Percentiles rank a stretch among this genome's conserved stretches.
These are phyloP conservation scores for Bugulina stolonifera DNA, from an alignment of 2,888 invertebrate genomes.

Conservation along the genomic window DNA sequence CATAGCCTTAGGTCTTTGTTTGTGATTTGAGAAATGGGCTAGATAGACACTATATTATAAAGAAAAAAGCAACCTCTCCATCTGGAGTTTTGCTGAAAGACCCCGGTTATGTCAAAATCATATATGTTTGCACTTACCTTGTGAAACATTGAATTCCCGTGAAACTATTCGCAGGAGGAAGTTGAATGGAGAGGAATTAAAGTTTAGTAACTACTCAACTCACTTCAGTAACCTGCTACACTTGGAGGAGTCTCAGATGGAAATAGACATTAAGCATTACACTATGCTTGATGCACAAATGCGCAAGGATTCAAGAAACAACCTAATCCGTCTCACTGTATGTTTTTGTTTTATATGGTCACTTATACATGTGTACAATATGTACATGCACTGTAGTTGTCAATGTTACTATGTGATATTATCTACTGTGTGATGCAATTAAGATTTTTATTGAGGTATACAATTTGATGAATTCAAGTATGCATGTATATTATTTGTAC, in stretches of 20 bases:
- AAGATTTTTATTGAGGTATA: no score
- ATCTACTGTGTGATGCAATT: not conserved
- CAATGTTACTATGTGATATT: not conserved
- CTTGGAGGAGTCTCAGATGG: constrained; percentile 43
- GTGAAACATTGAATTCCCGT: not conserved
- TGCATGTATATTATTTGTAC: not conserved
- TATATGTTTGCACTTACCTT: no score
- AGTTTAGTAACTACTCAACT: constrained; percentile 32
- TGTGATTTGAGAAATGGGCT: no score
- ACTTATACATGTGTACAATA: not conserved
- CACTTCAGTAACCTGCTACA: constrained; percentile 36
- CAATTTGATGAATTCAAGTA: no score
- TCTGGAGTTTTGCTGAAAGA: no score
- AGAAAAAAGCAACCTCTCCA: no score
- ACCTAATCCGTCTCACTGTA: not conserved
- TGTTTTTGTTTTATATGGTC: not conserved
- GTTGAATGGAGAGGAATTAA: constrained; percentile 28
- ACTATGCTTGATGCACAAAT: constrained; percentile 39
- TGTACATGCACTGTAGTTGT: not conserved
- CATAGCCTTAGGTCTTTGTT: no score
- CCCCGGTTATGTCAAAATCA: no score
- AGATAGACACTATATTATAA: no score
- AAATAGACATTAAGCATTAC: constrained; percentile 42
- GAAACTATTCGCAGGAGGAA: not conserved
- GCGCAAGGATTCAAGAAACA: constrained; percentile 28